phyloP scores from a whole-genome alignment of 1,140 invertebrate species.

The Steinernema khuongi region DNA sequence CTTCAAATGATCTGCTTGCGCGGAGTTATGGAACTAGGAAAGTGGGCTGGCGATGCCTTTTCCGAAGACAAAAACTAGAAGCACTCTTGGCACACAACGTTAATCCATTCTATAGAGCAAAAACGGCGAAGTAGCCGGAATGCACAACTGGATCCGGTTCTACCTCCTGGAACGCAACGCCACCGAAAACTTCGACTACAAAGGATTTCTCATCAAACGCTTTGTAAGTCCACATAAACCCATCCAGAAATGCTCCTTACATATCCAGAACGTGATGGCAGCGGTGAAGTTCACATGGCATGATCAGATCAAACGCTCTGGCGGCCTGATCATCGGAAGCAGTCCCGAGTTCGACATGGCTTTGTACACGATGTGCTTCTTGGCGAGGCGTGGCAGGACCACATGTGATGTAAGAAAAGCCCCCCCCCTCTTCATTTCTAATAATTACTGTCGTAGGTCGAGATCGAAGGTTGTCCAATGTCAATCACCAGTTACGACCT shows the following conservation, averaged over 20 bases:
- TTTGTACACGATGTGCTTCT: conserved; percentile 78
- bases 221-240: conserved; percentile 30
- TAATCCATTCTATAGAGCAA: too few species aligned
- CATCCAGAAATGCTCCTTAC: neutral
- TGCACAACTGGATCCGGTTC: conserved; percentile 85
- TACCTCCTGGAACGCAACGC: conserved; percentile 68
- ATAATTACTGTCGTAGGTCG: conserved; percentile 33
- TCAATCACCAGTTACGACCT: conserved; percentile 44
- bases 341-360: conserved; percentile 87
- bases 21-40: too few species aligned
- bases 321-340: conserved; percentile 78
- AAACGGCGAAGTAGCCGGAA: conserved; percentile 67
- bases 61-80: too few species aligned
- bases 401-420: conserved; percentile 34
- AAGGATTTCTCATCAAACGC: conserved; percentile 65
- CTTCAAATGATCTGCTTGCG: too few species aligned
- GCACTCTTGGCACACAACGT: too few species aligned
- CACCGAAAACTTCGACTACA: conserved; percentile 68
- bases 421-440: too few species aligned
- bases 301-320: conserved; percentile 71
- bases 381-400: conserved; percentile 65
- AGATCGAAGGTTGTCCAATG: conserved; percentile 41
- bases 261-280: conserved; percentile 40
- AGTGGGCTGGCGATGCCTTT: too few species aligned
- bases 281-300: conserved; percentile 70